phyloP scores from a whole-genome alignment of 2,888 invertebrate genomes.

The Trissolcus japonicus region DNA sequence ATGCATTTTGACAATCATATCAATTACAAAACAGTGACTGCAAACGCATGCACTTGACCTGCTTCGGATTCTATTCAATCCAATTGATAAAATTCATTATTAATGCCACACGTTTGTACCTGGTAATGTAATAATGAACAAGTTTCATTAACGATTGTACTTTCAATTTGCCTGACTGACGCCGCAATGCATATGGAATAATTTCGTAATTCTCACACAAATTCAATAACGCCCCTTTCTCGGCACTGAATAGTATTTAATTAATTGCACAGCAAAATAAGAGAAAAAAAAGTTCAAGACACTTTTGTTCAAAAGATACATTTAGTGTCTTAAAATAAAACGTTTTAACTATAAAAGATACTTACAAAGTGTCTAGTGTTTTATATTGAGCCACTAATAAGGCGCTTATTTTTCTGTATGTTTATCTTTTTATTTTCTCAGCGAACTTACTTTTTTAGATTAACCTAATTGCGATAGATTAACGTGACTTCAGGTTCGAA shows the following conservation, averaged over 20 bases:
- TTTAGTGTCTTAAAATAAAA: no score
- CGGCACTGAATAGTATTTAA: no score
- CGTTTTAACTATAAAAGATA: no score
- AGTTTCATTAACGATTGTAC: conserved; percentile 24
- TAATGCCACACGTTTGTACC: conserved; percentile 8
- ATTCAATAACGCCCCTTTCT: no score
- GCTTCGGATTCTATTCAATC: conserved; percentile 7
- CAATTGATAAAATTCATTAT: conserved; percentile 33
- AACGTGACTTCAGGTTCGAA: conserved; percentile 4
- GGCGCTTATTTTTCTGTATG: no score
- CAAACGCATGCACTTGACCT: not conserved
- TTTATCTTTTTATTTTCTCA: no score
- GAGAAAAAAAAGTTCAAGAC: no score
- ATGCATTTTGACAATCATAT: conserved; percentile 13
- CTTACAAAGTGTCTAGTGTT: no score
- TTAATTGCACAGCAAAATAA: no score
- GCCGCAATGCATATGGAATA: conserved; percentile 14
- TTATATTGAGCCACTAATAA: no score
- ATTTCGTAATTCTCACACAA: conserved; percentile 2
- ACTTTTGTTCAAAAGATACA: no score
- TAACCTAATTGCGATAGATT: conserved; percentile 32
- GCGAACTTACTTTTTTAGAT: not conserved
- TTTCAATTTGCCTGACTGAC: conserved; percentile 23
- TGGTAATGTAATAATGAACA: not conserved
- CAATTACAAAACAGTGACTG: conserved; percentile 15